Evolutionary conservation across 37 sponge, comb jelly and placozoan genomes (phyloP).

Genomic region (Oopsacas minuta): DNA sequence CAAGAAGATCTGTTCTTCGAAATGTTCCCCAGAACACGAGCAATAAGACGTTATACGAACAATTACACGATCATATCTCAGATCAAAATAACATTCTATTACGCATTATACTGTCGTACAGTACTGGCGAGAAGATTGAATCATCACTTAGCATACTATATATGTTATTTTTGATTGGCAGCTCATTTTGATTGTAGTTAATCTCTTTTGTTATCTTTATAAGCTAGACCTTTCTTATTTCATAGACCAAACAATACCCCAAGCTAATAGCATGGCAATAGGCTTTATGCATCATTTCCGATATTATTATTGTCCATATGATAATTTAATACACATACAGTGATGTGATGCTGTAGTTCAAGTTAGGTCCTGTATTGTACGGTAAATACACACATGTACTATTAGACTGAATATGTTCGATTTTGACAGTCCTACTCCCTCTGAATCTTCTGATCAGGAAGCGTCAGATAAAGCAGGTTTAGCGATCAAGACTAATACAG

Average conservation of each 20-base stretch:
- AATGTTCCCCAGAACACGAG: background rate
- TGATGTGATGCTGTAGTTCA: background rate
- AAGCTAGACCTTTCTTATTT: background rate
- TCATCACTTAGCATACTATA: background rate
- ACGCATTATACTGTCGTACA: background rate
- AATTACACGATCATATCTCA: too few relatives aligned
- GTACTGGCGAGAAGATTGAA: background rate
- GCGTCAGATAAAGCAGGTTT: background rate
- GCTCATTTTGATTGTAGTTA: background rate
- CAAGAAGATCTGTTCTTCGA: background rate
- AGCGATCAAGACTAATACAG: background rate
- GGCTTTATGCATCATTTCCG: background rate
- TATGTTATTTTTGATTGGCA: background rate
- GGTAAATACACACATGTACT: background rate
- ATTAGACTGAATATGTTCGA: background rate
- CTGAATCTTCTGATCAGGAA: background rate
- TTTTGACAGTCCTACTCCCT: constrained; percentile 11
- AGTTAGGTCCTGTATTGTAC: background rate
- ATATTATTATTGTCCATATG: background rate
- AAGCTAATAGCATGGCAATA: too few relatives aligned
- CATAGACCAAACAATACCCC: background rate
- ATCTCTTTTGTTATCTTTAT: background rate
- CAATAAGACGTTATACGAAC: background rate
- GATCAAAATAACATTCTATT: too few relatives aligned
- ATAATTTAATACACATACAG: background rate